Evolutionary conservation across 92 coral and sea anemone species (phyloP).

Genomic region (Galaxea fascicularis): DNA sequence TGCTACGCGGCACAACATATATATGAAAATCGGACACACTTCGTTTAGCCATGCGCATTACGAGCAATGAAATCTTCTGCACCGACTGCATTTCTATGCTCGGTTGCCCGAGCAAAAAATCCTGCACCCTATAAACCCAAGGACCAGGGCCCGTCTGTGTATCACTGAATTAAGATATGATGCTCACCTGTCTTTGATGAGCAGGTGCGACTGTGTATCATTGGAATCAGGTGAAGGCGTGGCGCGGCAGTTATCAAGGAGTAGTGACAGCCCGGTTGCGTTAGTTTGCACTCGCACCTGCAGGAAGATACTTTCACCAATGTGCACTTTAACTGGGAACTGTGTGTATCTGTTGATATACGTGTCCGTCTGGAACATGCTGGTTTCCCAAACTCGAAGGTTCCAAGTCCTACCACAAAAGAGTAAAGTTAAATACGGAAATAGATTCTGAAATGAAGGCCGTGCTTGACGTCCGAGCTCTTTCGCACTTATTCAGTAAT

Average conservation of each 20-base stretch:
- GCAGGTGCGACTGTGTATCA: slow-evolving; percentile 25
- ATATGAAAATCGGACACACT: too few species aligned
- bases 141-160: too few species aligned
- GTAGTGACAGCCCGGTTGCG: slow-evolving; percentile 66
- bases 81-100: too few species aligned
- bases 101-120: too few species aligned
- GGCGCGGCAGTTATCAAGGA: slow-evolving; percentile 80
- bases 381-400: slow-evolving; percentile 76
- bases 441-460: too few species aligned
- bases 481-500: too few species aligned
- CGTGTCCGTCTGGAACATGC: slow-evolving; percentile 83
- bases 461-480: too few species aligned
- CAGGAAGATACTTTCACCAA: slow-evolving; percentile 73
- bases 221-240: slow-evolving; percentile 68
- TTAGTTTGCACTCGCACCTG: slow-evolving; percentile 73
- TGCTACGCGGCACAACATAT: too few species aligned
- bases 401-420: slow-evolving; percentile 58
- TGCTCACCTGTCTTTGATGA: slow-evolving; percentile 80
- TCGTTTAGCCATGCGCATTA: too few species aligned
- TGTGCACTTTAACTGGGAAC: slow-evolving; percentile 84
- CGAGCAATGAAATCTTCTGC: too few species aligned
- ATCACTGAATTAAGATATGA: background rate
- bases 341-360: slow-evolving; percentile 73
- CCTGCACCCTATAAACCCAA: too few species aligned
- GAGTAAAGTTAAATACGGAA: background rate